Conservation (phyloP, 2,888 invertebrate genomes). For the Hermaeophaga mercurialis region DNA sequence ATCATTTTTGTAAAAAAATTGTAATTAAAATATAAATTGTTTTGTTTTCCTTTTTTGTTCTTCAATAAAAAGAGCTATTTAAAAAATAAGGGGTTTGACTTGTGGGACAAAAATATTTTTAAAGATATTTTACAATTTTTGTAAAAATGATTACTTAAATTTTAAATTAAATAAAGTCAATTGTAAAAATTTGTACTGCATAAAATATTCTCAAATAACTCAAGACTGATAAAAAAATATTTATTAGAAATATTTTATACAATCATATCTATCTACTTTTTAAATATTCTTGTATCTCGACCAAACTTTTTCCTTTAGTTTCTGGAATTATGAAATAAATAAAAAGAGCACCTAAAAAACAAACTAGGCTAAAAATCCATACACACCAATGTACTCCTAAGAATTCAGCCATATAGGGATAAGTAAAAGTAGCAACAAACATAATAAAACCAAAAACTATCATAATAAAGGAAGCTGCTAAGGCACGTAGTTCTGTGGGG, state of each 20-base stretch:
- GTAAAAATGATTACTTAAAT: too few relatives aligned
- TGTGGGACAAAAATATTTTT: too few relatives aligned
- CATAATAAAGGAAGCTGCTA: slow-evolving; percentile 8
- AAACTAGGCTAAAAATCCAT: slow-evolving; percentile 11
- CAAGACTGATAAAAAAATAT: too few relatives aligned
- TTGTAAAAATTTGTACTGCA: too few relatives aligned
- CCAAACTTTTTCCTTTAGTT: slow-evolving; percentile 17
- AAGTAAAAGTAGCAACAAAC: slow-evolving; percentile 12
- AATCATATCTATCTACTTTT: slow-evolving; percentile 5
- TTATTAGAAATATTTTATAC: too few relatives aligned
- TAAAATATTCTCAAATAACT: too few relatives aligned
- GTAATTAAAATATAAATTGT: slow-evolving; percentile 26
- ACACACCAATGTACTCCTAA: slow-evolving; percentile 20
- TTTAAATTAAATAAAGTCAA: too few relatives aligned
- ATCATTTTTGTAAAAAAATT: slow-evolving; percentile 30
- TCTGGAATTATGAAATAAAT: slow-evolving; percentile 18
- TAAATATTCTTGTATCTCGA: slow-evolving; percentile 14
- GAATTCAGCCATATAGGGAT: slow-evolving; percentile 13
- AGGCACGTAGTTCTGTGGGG: background rate
- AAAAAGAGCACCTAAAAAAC: slow-evolving; percentile 13
- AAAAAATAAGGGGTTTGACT: too few relatives aligned
- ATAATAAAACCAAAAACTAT: slow-evolving; percentile 10
- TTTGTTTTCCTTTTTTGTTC: background rate
- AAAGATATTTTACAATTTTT: too few relatives aligned
- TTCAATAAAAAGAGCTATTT: too few relatives aligned